phyloP scores from a whole-genome alignment of 2,888 invertebrate species.

The Xestia xanthographa region DNA sequence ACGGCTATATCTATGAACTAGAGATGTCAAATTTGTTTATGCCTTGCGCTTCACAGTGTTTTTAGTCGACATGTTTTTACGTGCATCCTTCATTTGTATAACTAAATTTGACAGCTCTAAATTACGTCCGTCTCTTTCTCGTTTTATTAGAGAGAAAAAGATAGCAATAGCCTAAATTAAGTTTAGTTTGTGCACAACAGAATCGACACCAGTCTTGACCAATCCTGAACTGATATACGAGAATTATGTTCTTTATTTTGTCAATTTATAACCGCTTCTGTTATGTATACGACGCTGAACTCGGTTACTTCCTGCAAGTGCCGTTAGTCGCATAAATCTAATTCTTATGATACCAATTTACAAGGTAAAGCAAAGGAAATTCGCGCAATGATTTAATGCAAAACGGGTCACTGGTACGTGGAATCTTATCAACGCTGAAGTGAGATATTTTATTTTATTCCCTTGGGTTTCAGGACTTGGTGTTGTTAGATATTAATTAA shows the following conservation, averaged over 20 bases:
- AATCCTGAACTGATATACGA: slow-evolving; percentile 8
- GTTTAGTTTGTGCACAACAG: too few relatives aligned
- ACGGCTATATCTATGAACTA: too few relatives aligned
- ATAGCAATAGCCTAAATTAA: too few relatives aligned
- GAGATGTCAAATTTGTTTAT: too few relatives aligned
- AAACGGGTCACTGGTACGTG: slow-evolving; percentile 43
- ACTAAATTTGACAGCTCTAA: too few relatives aligned
- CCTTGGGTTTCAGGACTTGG: slow-evolving; percentile 52
- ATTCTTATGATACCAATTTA: slow-evolving; percentile 53
- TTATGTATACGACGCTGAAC: slow-evolving; percentile 27
- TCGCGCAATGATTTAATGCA: slow-evolving; percentile 53
- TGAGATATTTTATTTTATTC: slow-evolving; percentile 54
- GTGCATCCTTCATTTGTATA: too few relatives aligned
- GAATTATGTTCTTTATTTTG: slow-evolving; percentile 1
- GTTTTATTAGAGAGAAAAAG: too few relatives aligned
- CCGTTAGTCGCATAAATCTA: slow-evolving; percentile 53
- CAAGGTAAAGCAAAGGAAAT: slow-evolving; percentile 26
- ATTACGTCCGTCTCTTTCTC: too few relatives aligned
- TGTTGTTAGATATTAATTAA: slow-evolving; percentile 64
- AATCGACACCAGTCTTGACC: slow-evolving; percentile 2
- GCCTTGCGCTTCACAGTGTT: too few relatives aligned
- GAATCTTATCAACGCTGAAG: slow-evolving; percentile 36
- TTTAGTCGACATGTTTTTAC: too few relatives aligned
- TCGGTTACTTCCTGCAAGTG: slow-evolving; percentile 30
- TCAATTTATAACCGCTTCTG: slow-evolving; percentile 9